Conservation (phyloP, 2,113 vertebrate genomes). For the Prionailurus bengalensis region DNA sequence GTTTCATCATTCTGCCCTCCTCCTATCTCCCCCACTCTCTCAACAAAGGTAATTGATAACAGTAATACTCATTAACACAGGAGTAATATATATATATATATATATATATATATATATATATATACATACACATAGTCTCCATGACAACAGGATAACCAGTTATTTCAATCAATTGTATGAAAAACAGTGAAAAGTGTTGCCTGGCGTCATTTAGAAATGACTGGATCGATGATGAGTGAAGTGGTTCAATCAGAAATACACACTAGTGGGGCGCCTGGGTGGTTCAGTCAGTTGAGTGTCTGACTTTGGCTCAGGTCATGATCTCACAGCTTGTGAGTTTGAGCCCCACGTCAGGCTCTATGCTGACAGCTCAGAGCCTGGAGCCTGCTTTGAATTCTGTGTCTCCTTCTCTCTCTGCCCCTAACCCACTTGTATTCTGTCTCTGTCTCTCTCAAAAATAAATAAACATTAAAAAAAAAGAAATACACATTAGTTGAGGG, state of each 20-base stretch:
- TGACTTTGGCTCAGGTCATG: too few species aligned
- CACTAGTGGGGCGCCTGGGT: not conserved
- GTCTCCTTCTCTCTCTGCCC: too few species aligned
- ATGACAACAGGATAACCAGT: not conserved
- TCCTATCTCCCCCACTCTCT: not conserved
- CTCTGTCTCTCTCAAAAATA: too few species aligned
- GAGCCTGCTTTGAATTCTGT: too few species aligned
- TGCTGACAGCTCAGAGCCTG: too few species aligned
- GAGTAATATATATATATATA: not conserved
- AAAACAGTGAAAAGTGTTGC: slow-evolving; percentile 14
- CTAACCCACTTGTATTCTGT: too few species aligned
- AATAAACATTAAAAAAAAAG: too few species aligned
- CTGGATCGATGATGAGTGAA: not conserved
- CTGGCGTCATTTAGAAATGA: not conserved
- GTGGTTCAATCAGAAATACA: not conserved
- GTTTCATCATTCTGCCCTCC: not conserved
- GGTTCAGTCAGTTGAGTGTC: too few species aligned
- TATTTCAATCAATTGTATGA: not conserved
- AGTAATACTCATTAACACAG: slow-evolving; percentile 30
- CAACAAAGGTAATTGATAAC: not conserved
- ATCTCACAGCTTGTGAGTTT: too few species aligned
- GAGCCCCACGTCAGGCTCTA: too few species aligned
- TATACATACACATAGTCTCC: not conserved
- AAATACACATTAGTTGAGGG: too few species aligned
- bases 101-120: not conserved